Evolutionary conservation across 1,140 invertebrate species (phyloP).

Genomic region (Bombus superbus): DNA sequence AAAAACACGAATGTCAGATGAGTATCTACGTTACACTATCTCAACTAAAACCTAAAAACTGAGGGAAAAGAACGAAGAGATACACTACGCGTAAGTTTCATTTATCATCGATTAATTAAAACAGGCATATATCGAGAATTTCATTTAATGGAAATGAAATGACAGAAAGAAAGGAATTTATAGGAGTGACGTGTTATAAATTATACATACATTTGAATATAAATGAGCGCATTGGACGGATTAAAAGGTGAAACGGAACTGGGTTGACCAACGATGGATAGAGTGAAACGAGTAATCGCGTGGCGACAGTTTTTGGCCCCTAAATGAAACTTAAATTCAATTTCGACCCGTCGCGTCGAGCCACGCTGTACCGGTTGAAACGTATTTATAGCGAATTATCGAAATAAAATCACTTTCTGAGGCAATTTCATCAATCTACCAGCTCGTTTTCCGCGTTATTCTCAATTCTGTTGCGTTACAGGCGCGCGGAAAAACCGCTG

Average conservation of each 20-base stretch:
- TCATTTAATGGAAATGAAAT: not conserved
- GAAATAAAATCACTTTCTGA: slow-evolving; percentile 50
- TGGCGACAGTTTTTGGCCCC: slow-evolving; percentile 31
- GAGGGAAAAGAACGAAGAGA: not conserved
- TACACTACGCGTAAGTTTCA: not conserved
- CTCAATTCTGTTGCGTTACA: not conserved
- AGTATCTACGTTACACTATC: too few relatives aligned
- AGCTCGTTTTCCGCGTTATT: not conserved
- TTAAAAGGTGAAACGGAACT: slow-evolving; percentile 45
- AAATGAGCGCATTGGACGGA: slow-evolving; percentile 22
- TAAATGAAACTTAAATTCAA: slow-evolving; percentile 50
- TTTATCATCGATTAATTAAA: not conserved
- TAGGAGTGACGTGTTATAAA: not conserved
- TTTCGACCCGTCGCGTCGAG: slow-evolving; percentile 13
- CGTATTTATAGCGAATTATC: slow-evolving; percentile 51
- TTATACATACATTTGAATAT: slow-evolving; percentile 24
- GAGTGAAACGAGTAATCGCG: slow-evolving; percentile 32
- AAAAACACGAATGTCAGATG: too few relatives aligned
- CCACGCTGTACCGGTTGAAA: not conserved
- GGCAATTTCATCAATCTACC: slow-evolving; percentile 32
- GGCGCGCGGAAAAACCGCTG: not conserved
- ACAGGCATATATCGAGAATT: not conserved
- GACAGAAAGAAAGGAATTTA: not conserved
- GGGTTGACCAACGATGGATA: slow-evolving; percentile 2
- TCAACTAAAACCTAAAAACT: too few relatives aligned